Base-by-base conservation (phyloP, 2,797 vertebrate species). In the Manis crassicaudata region DNA sequence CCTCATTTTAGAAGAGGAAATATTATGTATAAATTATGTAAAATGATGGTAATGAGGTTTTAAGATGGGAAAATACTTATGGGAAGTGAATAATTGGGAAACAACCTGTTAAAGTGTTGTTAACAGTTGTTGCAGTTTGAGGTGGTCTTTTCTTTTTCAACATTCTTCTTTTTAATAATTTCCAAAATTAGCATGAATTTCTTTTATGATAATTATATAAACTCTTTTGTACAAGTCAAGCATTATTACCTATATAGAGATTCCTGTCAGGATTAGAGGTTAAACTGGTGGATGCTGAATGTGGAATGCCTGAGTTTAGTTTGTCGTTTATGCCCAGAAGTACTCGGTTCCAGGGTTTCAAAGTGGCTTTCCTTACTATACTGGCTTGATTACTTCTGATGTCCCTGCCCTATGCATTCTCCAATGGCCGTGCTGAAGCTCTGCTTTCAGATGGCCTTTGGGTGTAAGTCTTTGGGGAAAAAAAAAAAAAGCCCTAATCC, bases 271-370 rank as follows among this genome's bases (percentile, higher is more conserved):
- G 82, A 52, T 95, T 63, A 54, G 80, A 86, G 23, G 18, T 32
- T 43, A 80, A 75, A 56, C 37, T 65, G 16, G 72, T 37, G 16
- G 27, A 79, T 70, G 20, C 21, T 43, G 67, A 77, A 5, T 88
- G 32, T 75, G 43, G 32, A 88, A 13, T 40, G n/a, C 70, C 16
- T 76, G 94, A 87, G 63, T 90, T 95, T 92, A 92, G 6, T 83
- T 95, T 82, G 29, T 92, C 70, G 60, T 91, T 92, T 72, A 67
- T 52, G 17, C 89, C 46, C 20, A 76, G 76, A 97, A 90, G 88
- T 83, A 18, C 7, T 29, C 43, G 89, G 25, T 93, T 92, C 52
- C 20, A 29, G 4, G 81, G 60, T 92, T 87, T 88, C 27, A n/a
- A 67, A 96, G 65, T 90, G 60, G 13, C 62, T 84, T 83, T 96